These are phyloP conservation scores for Zygothrica quintamaculata DNA, from an alignment of 2,888 invertebrate species.

Conservation along the genomic window DNA sequence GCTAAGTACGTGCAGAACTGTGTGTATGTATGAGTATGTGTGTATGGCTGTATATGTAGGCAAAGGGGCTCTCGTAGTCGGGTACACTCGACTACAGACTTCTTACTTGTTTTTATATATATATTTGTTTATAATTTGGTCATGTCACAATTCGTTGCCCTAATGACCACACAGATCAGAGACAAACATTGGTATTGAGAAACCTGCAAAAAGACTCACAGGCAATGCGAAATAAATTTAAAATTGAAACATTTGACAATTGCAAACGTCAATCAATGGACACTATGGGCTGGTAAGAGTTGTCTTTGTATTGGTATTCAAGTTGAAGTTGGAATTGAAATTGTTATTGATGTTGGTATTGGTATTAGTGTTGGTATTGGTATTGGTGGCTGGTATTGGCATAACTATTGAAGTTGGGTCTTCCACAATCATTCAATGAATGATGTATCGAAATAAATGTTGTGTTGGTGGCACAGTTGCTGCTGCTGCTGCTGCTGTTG, in stretches of 20 bases:
- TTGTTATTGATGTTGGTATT: background rate
- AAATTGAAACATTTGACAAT: constrained; percentile 41
- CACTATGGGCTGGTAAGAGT: constrained; percentile 1
- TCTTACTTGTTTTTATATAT: too few species aligned
- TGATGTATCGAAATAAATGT: constrained; percentile 37
- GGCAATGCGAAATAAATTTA: constrained; percentile 5
- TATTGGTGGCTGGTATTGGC: background rate
- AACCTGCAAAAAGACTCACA: constrained; percentile 21
- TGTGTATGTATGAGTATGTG: too few species aligned
- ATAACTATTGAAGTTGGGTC: constrained; percentile 11
- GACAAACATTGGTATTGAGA: constrained; percentile 9
- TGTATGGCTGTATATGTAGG: too few species aligned
- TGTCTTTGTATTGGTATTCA: constrained; percentile 14
- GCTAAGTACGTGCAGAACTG: too few species aligned
- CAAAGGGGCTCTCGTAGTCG: too few species aligned
- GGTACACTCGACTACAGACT: too few species aligned
- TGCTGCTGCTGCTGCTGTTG: too few species aligned
- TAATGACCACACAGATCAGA: constrained; percentile 24
- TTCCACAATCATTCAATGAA: constrained; percentile 30
- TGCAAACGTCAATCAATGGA: constrained; percentile 49
- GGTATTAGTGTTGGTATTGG: background rate
- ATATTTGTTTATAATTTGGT: too few species aligned
- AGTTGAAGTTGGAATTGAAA: constrained; percentile 4
- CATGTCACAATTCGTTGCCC: constrained; percentile 29
- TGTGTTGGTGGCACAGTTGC: constrained; percentile 12